Evolutionary conservation across 2,113 vertebrate genomes (phyloP), one percentile per base, ranked within the genome.

Genomic region (Hemibagrus wyckioides): DNA sequence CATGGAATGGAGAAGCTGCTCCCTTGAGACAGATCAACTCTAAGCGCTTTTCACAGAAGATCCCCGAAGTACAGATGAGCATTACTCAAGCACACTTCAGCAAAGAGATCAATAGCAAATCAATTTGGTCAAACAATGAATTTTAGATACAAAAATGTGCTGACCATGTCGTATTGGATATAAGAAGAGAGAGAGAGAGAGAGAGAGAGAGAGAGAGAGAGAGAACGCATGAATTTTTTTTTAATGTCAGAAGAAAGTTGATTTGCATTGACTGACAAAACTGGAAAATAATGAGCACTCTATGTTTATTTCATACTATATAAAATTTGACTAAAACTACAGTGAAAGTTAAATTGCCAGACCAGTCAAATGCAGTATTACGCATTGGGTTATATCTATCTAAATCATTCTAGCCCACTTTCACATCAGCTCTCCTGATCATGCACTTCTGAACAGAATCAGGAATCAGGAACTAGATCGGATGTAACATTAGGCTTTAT

Each of bases 11-110:
- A 85, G 83, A 85, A 75, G 69, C 36, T 57, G 52, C 33, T 75
- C 83, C 69, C 83, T 28, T 28, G 87, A 65, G 87, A 71, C 75
- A 80, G 75, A 80, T 88, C 71, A 87, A 59, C n/a, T 82, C 69
- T 59, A 52, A 73, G 39, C 56, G 28, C 67, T 83, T 28, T 57
- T 21, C 39, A 30, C 36, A 41, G 81, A 82, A n/a, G 56, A 77
- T 23, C 44, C 52, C 83, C 2, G 44, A 77, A 75, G 71, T 83
- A 87, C 19, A n/a, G 41, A 25, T 56, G n/a, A 48, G 80, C 39
- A 83, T 65, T 87, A 83, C 44, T 83, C 86, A 87, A 50, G 52
- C 65, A 83, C 86, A 76, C 54, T 59, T 83, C 61, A 61, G 28
- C 59, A 39, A 80, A 81, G 30, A 73, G 76, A 82, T 86, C 85